Conservation (phyloP, 2,888 invertebrate species). For the Drosophila atroscutellata region DNA sequence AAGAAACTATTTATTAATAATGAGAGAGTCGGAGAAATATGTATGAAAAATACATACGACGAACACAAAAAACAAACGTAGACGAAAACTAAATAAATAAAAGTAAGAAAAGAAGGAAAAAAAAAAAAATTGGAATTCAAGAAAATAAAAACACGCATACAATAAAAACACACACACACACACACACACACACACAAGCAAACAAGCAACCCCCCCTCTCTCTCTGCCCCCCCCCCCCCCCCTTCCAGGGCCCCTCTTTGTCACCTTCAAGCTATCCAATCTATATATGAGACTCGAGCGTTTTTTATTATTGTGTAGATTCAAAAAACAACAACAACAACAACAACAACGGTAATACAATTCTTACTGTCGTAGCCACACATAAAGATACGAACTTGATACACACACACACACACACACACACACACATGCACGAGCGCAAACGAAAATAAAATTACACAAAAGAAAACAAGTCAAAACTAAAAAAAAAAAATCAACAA, state of each 20-base stretch:
- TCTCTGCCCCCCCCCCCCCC: neutral
- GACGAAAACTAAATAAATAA: slow-evolving; percentile 76
- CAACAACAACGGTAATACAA: slow-evolving; percentile 70
- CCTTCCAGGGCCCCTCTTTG: slow-evolving; percentile 12
- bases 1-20: slow-evolving; percentile 81
- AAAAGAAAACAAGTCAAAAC: slow-evolving; percentile 79
- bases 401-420: slow-evolving; percentile 71
- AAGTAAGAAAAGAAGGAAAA: slow-evolving; percentile 52
- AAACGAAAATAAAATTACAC: slow-evolving; percentile 76
- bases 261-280: slow-evolving; percentile 51
- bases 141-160: slow-evolving; percentile 64
- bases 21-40: slow-evolving; percentile 62
- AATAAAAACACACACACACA: slow-evolving; percentile 37
- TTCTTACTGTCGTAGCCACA: slow-evolving; percentile 75
- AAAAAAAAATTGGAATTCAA: slow-evolving; percentile 61
- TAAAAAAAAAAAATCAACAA: slow-evolving; percentile 63
- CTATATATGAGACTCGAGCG: slow-evolving; percentile 57
- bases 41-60: slow-evolving; percentile 40
- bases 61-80: slow-evolving; percentile 52
- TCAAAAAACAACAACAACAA: slow-evolving; percentile 63
- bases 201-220: slow-evolving; percentile 11
- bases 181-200: slow-evolving; percentile 27
- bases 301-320: slow-evolving; percentile 74
- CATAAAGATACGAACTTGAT: slow-evolving; percentile 76
- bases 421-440: slow-evolving; percentile 30